phyloP scores from a whole-genome alignment of 2,797 vertebrate genomes.

The Aldrovandia affinis region DNA sequence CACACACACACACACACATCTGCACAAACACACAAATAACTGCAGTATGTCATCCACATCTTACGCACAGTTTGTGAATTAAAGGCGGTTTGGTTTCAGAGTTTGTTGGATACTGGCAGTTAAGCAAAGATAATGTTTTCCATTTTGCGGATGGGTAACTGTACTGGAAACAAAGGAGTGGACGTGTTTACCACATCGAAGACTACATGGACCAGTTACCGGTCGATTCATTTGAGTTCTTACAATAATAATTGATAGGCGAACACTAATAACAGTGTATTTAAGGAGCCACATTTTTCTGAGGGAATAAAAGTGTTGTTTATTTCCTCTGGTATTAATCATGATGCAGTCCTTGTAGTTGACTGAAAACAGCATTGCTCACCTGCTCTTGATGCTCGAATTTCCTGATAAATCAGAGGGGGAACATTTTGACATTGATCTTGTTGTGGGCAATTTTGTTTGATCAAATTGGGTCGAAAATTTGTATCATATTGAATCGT shows the following conservation, averaged over 20 bases:
- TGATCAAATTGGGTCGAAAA: not conserved
- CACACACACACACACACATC: slow-evolving; percentile 11
- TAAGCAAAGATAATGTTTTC: too few species aligned
- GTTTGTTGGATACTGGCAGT: too few species aligned
- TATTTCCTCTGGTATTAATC: not conserved
- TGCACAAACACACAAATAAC: slow-evolving; percentile 11
- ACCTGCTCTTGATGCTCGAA: not conserved
- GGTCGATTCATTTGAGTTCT: not conserved
- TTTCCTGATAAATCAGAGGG: not conserved
- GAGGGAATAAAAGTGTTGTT: not conserved
- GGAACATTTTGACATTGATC: not conserved
- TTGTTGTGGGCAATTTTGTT: not conserved
- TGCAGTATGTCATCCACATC: not conserved
- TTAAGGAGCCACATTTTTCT: not conserved
- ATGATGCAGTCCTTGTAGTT: not conserved
- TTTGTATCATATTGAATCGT: not conserved
- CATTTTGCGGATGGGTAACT: too few species aligned
- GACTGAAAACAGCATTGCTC: not conserved
- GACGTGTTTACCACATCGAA: too few species aligned
- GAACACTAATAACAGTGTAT: not conserved
- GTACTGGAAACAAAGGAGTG: too few species aligned
- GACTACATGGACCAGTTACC: not conserved
- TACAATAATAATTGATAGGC: not conserved
- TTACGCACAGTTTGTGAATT: too few species aligned
- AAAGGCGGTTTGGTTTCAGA: too few species aligned